phyloP scores from a whole-genome alignment of 2,113 vertebrate genomes.

The Setophaga coronata region DNA sequence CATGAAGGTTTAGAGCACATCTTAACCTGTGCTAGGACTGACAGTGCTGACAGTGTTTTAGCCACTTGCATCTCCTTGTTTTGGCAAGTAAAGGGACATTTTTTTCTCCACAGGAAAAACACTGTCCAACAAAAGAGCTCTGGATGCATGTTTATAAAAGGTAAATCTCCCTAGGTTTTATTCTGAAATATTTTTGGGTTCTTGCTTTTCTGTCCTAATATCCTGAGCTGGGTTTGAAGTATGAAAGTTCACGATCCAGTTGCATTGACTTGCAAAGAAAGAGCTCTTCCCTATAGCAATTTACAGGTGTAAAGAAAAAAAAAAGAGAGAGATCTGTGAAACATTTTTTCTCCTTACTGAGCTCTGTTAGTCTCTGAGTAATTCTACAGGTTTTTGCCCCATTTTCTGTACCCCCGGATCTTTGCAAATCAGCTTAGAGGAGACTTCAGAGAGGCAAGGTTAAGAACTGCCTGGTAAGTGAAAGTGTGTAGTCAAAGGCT shows the following conservation, averaged over 20 bases:
- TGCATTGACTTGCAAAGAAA: not conserved
- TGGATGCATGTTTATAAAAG: not conserved
- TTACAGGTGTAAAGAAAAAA: not conserved
- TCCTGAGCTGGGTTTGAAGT: not conserved
- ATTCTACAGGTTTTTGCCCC: not conserved
- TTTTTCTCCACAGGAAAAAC: not conserved
- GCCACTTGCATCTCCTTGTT: not conserved
- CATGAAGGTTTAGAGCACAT: not conserved
- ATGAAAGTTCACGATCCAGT: not conserved
- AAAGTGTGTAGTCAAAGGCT: not conserved
- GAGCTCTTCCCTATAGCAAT: not conserved
- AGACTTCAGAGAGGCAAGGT: not conserved
- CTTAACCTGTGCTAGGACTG: not conserved
- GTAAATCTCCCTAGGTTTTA: not conserved
- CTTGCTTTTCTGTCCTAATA: not conserved
- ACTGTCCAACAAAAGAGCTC: not conserved
- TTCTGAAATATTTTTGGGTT: not conserved
- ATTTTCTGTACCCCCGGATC: accelerated
- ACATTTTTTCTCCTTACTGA: not conserved
- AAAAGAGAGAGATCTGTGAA: accelerated
- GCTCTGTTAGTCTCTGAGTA: not conserved
- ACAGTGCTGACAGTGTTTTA: not conserved
- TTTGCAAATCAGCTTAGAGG: not conserved
- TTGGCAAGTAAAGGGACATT: not conserved
- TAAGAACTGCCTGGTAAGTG: not conserved